A percentile compares a stretch with the other conserved stretches of the same genome.
phyloP scores from a whole-genome alignment of 2,797 vertebrate species.

The Prunella strophiata region DNA sequence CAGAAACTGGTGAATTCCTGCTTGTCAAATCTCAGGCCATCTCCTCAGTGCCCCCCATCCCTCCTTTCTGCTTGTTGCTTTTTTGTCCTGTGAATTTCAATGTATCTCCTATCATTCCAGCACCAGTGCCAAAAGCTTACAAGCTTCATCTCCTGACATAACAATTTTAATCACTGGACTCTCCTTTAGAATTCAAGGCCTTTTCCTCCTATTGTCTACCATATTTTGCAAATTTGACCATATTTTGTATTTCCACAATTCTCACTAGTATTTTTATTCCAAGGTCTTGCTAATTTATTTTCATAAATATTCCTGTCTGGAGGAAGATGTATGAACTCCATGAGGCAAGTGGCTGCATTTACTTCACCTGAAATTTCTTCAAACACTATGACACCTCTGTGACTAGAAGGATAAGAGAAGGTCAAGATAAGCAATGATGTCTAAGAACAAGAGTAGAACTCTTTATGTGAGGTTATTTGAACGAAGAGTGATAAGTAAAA shows the following conservation, averaged over 20 bases:
- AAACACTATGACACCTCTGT: background rate
- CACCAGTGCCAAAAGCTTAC: background rate
- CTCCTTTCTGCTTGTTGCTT: background rate
- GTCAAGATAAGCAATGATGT: rapidly evolving
- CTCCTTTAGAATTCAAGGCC: background rate
- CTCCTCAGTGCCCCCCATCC: background rate
- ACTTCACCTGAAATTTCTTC: background rate
- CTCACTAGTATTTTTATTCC: background rate
- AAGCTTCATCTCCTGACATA: background rate
- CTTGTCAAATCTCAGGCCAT: background rate
- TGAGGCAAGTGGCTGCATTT: background rate
- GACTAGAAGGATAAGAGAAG: background rate
- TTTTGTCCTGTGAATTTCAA: background rate
- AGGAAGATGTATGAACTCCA: background rate
- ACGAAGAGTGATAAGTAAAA: background rate
- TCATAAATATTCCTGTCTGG: background rate
- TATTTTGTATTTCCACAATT: background rate
- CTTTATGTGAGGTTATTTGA: background rate
- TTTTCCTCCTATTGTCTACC: background rate
- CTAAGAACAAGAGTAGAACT: background rate
- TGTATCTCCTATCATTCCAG: rapidly evolving
- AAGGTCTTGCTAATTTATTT: background rate
- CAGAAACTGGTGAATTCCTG: background rate
- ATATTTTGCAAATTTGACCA: background rate
- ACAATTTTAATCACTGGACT: background rate